phyloP scores from a whole-genome alignment of 2,888 invertebrate genomes.

The Ephialtes manifestator region DNA sequence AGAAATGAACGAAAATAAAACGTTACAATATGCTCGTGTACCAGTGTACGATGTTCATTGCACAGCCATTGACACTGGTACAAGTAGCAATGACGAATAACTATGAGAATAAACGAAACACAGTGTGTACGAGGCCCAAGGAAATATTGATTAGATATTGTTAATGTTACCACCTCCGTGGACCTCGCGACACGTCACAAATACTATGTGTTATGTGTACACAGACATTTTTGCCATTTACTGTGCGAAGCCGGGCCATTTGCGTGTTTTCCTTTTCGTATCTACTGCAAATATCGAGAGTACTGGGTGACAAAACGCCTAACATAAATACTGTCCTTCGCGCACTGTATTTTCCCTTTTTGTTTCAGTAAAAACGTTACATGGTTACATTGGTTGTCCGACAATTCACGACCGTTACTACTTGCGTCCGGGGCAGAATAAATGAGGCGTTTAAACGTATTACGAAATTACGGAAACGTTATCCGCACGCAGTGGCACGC shows the following conservation, averaged over 20 bases:
- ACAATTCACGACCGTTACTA: constrained; percentile 30
- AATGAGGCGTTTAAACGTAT: neutral
- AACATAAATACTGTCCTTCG: neutral
- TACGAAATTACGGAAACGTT: neutral
- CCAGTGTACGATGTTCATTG: constrained; percentile 32
- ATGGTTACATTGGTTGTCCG: neutral
- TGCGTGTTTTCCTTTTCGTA: constrained; percentile 11
- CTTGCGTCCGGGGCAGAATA: neutral
- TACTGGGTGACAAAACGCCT: neutral
- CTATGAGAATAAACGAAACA: constrained; percentile 62
- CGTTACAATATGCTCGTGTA: neutral
- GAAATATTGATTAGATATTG: neutral
- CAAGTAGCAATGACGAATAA: neutral
- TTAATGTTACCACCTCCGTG: constrained; percentile 18
- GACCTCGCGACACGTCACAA: constrained; percentile 47
- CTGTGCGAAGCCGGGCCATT: constrained; percentile 34
- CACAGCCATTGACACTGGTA: constrained; percentile 36
- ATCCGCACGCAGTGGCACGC: constrained; percentile 19
- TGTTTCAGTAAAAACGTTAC: neutral
- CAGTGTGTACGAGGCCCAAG: constrained; percentile 54
- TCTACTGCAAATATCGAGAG: neutral
- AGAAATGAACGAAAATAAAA: constrained; percentile 25
- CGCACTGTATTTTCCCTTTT: neutral
- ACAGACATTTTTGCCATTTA: constrained; percentile 48
- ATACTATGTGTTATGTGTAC: constrained; percentile 53